Base-by-base conservation (phyloP, 2,888 invertebrate species). In the Phania funesta region DNA sequence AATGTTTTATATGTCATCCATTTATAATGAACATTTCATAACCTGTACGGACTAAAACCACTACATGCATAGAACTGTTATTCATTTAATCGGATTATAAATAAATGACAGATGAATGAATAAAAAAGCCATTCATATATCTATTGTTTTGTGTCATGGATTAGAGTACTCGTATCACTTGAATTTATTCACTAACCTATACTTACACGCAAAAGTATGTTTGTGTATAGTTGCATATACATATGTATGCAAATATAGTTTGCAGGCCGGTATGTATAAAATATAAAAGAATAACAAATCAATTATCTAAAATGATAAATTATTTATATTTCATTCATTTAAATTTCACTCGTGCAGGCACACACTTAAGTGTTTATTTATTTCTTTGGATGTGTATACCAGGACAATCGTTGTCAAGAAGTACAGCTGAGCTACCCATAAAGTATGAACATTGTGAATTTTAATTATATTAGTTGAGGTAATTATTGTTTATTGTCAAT, bases 61-160 rank as follows among this genome's bases (percentile, higher is more conserved):
- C 54, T 54, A 32, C 6, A 56, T 48, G 22, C 11, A 48, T 18
- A 48, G 48, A 32, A 32, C 44, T 44, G 68, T 38, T 26, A 54
- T 68, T 54, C 41, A 29, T 54, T 54, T 68, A 77, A 70, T 70
- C 77, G 52, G 68, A 77, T 77, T 77, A 70, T 70, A 62, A 77
- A 77, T 70, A 54, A 46, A 77, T 77, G 65, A 62, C 77, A 77
- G 52, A 62, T 62, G 68, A 70, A 62, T 70, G 68, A 44, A 77
- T 64, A 76, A 76, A 74, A 64, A 35, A 64, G 22, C 73, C 65
- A 67, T 58, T 58, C 75, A 50, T 60, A 52, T 41, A 71, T 60
- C 50, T 71, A 50, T 62, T 71, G 38, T 48, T 46, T 50, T 71
- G 62, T 73, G 50, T 52, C n/a, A n/a, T n/a, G n/a, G n/a, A n/a